Conservation (phyloP, 2,113 vertebrate genomes). For the Regulus satrapa region DNA sequence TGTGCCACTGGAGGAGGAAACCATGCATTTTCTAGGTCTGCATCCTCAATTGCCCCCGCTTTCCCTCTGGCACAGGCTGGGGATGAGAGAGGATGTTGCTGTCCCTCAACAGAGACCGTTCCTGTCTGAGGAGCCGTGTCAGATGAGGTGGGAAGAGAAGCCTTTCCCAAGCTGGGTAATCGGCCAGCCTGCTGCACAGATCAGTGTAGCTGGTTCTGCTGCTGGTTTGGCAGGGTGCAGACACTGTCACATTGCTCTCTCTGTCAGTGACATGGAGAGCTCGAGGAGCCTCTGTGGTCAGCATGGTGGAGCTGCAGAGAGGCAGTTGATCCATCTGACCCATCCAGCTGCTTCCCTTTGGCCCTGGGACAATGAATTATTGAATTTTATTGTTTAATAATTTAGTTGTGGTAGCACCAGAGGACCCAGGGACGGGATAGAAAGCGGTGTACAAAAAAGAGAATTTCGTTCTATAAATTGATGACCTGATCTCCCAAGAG, state of each 20-base stretch:
- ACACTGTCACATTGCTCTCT: background rate
- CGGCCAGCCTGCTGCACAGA: background rate
- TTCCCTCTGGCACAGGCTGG: background rate
- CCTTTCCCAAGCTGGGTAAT: background rate
- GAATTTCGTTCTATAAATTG: background rate
- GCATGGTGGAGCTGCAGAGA: background rate
- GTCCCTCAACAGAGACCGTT: background rate
- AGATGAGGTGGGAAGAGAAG: background rate
- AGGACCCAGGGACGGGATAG: background rate
- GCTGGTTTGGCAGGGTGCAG: background rate
- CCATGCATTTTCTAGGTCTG: background rate
- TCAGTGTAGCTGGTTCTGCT: background rate
- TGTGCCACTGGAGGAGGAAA: background rate
- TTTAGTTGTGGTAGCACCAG: background rate
- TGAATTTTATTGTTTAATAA: background rate
- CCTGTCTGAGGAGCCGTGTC: background rate
- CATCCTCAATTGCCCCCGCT: background rate
- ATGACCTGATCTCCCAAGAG: background rate
- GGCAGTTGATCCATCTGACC: background rate
- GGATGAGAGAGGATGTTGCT: rapidly evolving
- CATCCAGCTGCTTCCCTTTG: background rate
- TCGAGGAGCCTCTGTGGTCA: background rate
- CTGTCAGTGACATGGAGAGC: background rate
- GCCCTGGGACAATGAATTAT: background rate
- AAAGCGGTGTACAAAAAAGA: background rate